Evolutionary conservation across 2,888 invertebrate species (phyloP).

Genomic region (Bombylius discolor): DNA sequence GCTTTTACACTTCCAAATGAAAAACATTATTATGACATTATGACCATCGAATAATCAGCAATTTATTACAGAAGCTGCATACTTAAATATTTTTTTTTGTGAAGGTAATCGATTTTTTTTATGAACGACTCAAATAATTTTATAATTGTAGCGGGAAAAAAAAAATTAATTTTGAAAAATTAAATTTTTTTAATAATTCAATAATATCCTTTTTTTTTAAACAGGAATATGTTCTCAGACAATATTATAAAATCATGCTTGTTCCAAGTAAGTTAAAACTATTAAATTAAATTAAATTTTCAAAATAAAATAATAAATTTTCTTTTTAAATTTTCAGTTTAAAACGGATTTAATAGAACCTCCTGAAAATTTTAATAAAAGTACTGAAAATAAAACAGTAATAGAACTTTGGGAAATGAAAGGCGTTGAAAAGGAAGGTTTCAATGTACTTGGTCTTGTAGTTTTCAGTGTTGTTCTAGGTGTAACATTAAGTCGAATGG

Average conservation of each 20-base stretch:
- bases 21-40: too few species aligned
- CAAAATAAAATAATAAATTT: not conserved
- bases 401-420: conserved; percentile 54
- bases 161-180: too few species aligned
- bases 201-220: too few species aligned
- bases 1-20: too few species aligned
- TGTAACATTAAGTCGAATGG: conserved; percentile 80
- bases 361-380: conserved; percentile 22
- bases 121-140: too few species aligned
- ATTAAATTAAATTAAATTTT: not conserved
- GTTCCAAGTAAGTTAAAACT: conserved; percentile 45
- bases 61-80: too few species aligned
- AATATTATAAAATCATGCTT: conserved; percentile 80
- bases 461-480: conserved; percentile 78
- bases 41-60: too few species aligned
- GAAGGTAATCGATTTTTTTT: too few species aligned
- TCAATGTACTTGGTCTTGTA: conserved; percentile 75
- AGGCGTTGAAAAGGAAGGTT: conserved; percentile 56
- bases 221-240: conserved; percentile 84
- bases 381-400: too few species aligned
- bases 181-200: too few species aligned
- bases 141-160: too few species aligned
- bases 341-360: conserved; percentile 42
- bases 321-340: conserved; percentile 35
- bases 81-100: too few species aligned